Conservation (phyloP, 64 coral and sea anemone genomes). For the Montipora sp. region DNA sequence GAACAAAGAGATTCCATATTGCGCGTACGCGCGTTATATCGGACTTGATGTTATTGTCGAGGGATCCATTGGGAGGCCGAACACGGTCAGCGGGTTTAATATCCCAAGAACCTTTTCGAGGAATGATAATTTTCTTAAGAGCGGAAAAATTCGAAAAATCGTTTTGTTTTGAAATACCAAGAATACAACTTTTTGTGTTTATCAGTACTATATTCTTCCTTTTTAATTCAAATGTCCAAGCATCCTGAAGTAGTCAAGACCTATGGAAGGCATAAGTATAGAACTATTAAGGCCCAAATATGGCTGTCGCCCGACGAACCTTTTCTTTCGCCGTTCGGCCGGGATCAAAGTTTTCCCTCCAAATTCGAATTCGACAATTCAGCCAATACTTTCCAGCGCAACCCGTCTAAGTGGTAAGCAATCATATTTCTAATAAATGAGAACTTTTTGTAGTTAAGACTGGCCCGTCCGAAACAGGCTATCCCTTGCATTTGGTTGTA, state of each 20-base stretch:
- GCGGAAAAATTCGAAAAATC: slow-evolving; percentile 71
- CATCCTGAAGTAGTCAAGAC: slow-evolving; percentile 52
- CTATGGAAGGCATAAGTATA: slow-evolving; percentile 70
- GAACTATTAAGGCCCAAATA: slow-evolving; percentile 49
- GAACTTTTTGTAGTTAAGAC: not conserved
- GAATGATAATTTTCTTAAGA: not conserved
- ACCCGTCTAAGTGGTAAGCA: slow-evolving; percentile 20
- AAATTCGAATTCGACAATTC: slow-evolving; percentile 28
- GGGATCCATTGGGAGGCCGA: too few species aligned
- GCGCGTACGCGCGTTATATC: too few species aligned
- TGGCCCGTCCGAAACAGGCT: too few species aligned
- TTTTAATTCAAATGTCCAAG: slow-evolving; percentile 44
- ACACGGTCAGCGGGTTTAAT: not conserved
- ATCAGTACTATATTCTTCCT: not conserved
- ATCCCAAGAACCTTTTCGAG: slow-evolving; percentile 24
- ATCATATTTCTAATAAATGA: not conserved
- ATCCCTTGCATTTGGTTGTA: too few species aligned
- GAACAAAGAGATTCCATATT: too few species aligned
- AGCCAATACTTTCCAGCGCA: not conserved
- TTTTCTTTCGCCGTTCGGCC: slow-evolving; percentile 51
- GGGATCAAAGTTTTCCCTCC: slow-evolving; percentile 27
- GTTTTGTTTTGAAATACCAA: not conserved
- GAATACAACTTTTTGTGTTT: not conserved
- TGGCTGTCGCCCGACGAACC: slow-evolving; percentile 64
- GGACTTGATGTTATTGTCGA: too few species aligned